Conservation (phyloP, 1,140 invertebrate species). For the Drosophila nikananu region DNA sequence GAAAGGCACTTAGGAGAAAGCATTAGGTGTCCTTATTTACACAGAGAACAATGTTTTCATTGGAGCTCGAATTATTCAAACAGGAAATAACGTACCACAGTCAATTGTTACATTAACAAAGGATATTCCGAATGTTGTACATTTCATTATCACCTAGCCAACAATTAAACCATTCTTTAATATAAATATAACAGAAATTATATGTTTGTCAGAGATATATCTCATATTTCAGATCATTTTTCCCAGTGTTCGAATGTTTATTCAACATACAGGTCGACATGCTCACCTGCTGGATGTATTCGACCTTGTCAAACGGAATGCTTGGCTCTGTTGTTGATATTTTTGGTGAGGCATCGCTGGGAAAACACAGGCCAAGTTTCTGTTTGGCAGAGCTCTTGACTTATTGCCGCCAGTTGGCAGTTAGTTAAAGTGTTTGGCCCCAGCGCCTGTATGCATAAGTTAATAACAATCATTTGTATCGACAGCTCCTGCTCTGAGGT, state of each 20-base stretch:
- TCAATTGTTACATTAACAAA: not conserved
- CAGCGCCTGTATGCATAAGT: slow-evolving; percentile 46
- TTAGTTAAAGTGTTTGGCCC: slow-evolving; percentile 57
- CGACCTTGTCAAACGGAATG: slow-evolving; percentile 50
- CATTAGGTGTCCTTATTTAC: slow-evolving; percentile 15
- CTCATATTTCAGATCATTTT: not conserved
- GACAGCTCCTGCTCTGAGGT: slow-evolving; percentile 48
- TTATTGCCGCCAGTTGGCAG: slow-evolving; percentile 57
- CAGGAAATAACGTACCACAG: too few species aligned
- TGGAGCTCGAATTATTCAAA: not conserved
- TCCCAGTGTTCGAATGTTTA: slow-evolving; percentile 1
- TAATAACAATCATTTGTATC: slow-evolving; percentile 81
- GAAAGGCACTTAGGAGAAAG: slow-evolving; percentile 28
- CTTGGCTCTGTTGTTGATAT: slow-evolving; percentile 33
- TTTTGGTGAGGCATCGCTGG: slow-evolving; percentile 27
- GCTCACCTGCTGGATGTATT: slow-evolving; percentile 37
- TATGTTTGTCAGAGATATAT: not conserved
- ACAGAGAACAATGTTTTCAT: not conserved
- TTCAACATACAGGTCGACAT: slow-evolving; percentile 10
- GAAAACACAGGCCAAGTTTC: slow-evolving; percentile 27
- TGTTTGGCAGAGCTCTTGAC: slow-evolving; percentile 51
- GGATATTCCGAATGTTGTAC: too few species aligned
- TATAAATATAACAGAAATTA: not conserved
- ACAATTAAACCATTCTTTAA: not conserved
- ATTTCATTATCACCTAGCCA: not conserved